Percentiles rank a stretch among this genome's conserved stretches.
Evolutionary conservation across 2,797 vertebrate genomes (phyloP).

Genomic region (Aythya fuligula): DNA sequence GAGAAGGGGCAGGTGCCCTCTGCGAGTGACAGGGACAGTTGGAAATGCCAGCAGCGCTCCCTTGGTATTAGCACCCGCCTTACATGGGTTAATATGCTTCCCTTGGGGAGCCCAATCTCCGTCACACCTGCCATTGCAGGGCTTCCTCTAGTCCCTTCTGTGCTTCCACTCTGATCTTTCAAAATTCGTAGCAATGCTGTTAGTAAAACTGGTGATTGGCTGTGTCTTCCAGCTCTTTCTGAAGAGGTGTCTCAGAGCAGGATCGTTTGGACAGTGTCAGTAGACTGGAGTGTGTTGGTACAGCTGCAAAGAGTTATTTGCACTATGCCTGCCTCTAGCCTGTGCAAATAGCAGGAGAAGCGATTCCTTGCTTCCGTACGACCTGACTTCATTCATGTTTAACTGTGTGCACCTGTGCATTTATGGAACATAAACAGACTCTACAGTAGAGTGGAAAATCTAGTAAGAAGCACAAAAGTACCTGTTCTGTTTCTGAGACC

Average conservation of each 20-base stretch:
- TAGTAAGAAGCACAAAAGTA: not conserved
- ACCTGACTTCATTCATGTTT: not conserved
- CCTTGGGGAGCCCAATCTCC: not conserved
- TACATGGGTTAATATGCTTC: not conserved
- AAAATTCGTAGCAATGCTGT: not conserved
- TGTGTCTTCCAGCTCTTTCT: not conserved
- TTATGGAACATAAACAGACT: not conserved
- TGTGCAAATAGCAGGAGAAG: conserved; percentile 13
- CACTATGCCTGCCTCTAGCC: not conserved
- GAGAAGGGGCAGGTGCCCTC: not conserved
- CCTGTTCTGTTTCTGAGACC: not conserved
- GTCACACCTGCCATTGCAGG: fast-evolving
- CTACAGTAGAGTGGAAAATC: not conserved
- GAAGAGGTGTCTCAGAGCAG: not conserved
- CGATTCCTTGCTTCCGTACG: not conserved
- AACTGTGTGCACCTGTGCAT: not conserved
- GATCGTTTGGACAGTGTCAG: not conserved
- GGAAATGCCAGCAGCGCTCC: not conserved
- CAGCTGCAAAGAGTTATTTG: conserved; percentile 35
- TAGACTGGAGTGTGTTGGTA: conserved; percentile 5
- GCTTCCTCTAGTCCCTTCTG: not conserved
- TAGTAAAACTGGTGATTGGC: not conserved
- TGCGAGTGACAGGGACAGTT: not conserved
- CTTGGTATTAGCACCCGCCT: not conserved
- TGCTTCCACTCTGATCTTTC: not conserved